Evolutionary conservation across 2,113 vertebrate genomes (phyloP).

Genomic region (Tachysurus vachellii): DNA sequence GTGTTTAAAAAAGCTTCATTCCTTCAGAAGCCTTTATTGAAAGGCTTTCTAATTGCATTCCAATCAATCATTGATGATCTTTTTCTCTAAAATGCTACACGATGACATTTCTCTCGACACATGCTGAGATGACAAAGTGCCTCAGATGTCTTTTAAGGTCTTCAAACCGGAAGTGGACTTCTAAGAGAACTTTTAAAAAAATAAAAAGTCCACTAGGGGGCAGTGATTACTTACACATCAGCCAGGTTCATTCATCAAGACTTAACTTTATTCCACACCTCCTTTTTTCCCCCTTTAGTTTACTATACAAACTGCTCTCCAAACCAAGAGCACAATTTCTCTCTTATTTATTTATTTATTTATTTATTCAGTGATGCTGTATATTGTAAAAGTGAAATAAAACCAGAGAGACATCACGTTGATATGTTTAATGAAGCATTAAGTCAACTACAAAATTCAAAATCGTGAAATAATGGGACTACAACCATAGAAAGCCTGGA

Average conservation of each 20-base stretch:
- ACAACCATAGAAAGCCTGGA: conserved; percentile 17
- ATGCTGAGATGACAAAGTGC: background rate
- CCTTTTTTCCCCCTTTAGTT: background rate
- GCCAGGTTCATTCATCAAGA: background rate
- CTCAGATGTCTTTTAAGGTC: background rate
- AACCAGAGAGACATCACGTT: background rate
- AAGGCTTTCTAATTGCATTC: background rate
- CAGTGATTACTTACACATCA: background rate
- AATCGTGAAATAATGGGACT: background rate
- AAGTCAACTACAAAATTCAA: conserved; percentile 3
- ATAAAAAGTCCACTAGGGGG: background rate
- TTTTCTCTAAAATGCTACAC: background rate
- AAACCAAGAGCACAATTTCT: background rate
- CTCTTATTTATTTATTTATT: background rate
- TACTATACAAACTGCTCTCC: background rate
- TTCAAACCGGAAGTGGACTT: background rate
- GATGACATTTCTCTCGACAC: background rate
- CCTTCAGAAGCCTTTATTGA: background rate
- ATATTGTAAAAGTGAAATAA: background rate
- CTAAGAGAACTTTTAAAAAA: background rate
- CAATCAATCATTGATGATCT: conserved; percentile 27
- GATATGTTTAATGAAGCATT: conserved; percentile 26
- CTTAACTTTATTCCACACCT: background rate
- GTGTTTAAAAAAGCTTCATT: background rate
- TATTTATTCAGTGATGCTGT: too few relatives aligned